Percentiles rank a stretch among this genome's conserved stretches.
Conservation (phyloP, 2,113 vertebrate species). For the Melanerpes formicivorus region DNA sequence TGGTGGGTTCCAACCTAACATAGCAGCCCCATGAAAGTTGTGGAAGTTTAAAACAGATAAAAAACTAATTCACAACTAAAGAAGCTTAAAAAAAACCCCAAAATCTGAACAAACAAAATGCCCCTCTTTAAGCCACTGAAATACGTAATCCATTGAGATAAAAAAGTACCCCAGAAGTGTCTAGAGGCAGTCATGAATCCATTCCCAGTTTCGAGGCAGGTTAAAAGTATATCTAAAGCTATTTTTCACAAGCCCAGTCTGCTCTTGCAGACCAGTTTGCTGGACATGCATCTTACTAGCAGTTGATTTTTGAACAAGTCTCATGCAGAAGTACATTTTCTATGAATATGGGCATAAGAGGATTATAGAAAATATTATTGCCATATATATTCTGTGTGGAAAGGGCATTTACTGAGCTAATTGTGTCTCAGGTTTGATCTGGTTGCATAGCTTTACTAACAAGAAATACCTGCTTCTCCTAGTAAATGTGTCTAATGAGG, state of each 20-base stretch:
- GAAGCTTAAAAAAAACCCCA: not conserved
- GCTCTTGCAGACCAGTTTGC: not conserved
- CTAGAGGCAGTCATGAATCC: not conserved
- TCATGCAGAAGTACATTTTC: not conserved
- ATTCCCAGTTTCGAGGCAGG: not conserved
- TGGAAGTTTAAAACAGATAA: not conserved
- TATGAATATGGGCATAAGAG: not conserved
- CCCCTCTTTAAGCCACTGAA: not conserved
- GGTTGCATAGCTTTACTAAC: not conserved
- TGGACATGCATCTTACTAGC: not conserved
- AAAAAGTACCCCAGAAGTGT: not conserved
- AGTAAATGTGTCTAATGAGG: not conserved
- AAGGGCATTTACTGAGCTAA: not conserved
- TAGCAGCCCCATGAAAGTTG: not conserved
- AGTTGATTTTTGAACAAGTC: not conserved
- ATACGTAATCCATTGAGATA: not conserved
- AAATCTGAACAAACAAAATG: accelerated
- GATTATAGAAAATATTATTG: not conserved
- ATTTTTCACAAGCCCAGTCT: not conserved
- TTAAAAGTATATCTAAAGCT: not conserved
- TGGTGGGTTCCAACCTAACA: not conserved
- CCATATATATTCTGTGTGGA: not conserved
- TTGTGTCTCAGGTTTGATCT: not conserved
- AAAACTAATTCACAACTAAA: not conserved
- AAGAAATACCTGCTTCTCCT: not conserved